A percentile compares a stretch with the other conserved stretches of the same genome.
Conservation (phyloP, 2,113 vertebrate species). For the Gnathonemus longibarbis region DNA sequence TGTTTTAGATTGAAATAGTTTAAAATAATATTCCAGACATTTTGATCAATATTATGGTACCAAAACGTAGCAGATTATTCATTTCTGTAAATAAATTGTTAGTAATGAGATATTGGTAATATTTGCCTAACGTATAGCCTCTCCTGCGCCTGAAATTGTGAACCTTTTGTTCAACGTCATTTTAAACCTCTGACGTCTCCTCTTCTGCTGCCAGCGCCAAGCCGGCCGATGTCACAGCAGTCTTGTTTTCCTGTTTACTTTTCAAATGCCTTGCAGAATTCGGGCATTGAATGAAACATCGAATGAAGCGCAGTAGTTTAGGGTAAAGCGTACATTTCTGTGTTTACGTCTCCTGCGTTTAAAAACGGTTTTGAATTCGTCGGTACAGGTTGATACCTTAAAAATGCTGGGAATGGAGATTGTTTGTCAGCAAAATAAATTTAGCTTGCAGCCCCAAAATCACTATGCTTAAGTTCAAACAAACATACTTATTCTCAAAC, state of each 20-base stretch:
- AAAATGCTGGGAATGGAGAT: conserved; percentile 33
- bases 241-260: not conserved
- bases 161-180: not conserved
- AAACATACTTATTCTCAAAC: not conserved
- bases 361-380: not conserved
- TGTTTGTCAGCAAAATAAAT: conserved; percentile 15
- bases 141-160: not conserved
- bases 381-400: not conserved
- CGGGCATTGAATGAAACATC: not conserved
- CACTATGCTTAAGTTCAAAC: not conserved
- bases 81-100: not conserved
- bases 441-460: not conserved
- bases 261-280: not conserved
- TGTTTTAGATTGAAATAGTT: not conserved
- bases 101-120: not conserved
- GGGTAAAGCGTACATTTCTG: not conserved
- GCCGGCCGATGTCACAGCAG: not conserved
- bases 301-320: not conserved
- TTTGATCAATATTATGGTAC: not conserved
- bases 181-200: not conserved
- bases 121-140: not conserved
- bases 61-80: not conserved
- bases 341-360: not conserved
- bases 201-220: not conserved
- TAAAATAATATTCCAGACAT: not conserved